Conservation (phyloP, 2,797 vertebrate species). For the Hydrophis major region DNA sequence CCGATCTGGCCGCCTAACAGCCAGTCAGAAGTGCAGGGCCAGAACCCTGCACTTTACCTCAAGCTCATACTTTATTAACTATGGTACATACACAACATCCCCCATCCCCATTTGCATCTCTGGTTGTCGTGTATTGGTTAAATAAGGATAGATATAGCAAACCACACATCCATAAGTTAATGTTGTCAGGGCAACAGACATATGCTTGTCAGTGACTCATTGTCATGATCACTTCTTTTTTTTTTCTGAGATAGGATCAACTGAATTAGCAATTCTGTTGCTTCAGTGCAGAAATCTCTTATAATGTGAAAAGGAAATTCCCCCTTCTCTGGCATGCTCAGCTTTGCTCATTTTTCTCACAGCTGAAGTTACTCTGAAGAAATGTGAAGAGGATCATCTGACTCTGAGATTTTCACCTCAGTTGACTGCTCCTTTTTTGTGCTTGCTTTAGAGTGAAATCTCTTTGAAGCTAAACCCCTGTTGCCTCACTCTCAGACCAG, state of each 20-base stretch:
- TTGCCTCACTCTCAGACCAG: not conserved
- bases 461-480: not conserved
- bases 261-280: not conserved
- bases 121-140: not conserved
- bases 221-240: not conserved
- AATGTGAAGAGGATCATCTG: not conserved
- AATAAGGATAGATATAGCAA: not conserved
- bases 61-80: too few species aligned
- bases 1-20: too few species aligned
- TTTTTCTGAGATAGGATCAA: not conserved
- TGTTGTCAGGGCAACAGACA: not conserved
- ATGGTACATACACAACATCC: too few species aligned
- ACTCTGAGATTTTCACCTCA: not conserved
- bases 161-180: not conserved
- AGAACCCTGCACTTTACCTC: too few species aligned
- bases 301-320: not conserved
- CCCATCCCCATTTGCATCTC: not conserved
- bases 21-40: too few species aligned
- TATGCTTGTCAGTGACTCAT: not conserved
- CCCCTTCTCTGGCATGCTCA: not conserved
- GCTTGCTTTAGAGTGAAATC: not conserved
- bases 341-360: not conserved
- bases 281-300: not conserved
- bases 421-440: not conserved
- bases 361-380: not conserved